Evolutionary conservation across 2,888 invertebrate species (phyloP), one percentile per base, ranked within the genome.

Genomic region (Eupeodes latifasciatus): DNA sequence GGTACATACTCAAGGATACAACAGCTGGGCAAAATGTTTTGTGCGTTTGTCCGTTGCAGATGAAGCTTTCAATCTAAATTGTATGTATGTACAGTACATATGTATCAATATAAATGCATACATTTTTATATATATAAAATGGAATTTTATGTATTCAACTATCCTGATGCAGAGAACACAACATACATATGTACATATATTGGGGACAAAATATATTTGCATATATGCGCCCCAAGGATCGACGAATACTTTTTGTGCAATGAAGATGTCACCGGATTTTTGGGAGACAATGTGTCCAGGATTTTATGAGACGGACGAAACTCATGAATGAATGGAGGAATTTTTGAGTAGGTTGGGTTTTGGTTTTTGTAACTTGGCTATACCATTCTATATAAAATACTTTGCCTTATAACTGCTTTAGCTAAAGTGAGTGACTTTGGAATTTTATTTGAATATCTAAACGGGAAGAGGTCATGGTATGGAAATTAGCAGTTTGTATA

Each of bases 191-290:
- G 27, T 12, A 11, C 19, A 57, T 27, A 19, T 51, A 51, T 9
- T 53, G 51, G 36, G 16, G 57, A 49, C 44, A 27, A 16, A 47
- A 40, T 27, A 14, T 14, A 72, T 36, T 81, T 87, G 80, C 87
- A 86, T 86, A 81, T 62, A 67, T 51, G 53, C 49, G 53, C 16
- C 71, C 61, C 61, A 44, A 19, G 34, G 76, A 67, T 16, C 10
- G 40, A 34, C 10, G 40, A 69, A 69, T 59, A 59, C 27, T 14
- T 34, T 34, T 74, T 62, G 59, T 66, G 88, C 88, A 84, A 88
- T 88, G 88, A 88, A 88, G 88, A 88, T 88, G 88, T 88, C 88
- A 88, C 19, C 47, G 81, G 78, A 88, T 85, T 81, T 88, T 88
- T 85, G 85, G 85, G 78, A 88, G 78, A 88, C 88, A 85, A 69